Conservation (phyloP, 2,888 invertebrate genomes). For the Caenorhabditis auriculariae region DNA sequence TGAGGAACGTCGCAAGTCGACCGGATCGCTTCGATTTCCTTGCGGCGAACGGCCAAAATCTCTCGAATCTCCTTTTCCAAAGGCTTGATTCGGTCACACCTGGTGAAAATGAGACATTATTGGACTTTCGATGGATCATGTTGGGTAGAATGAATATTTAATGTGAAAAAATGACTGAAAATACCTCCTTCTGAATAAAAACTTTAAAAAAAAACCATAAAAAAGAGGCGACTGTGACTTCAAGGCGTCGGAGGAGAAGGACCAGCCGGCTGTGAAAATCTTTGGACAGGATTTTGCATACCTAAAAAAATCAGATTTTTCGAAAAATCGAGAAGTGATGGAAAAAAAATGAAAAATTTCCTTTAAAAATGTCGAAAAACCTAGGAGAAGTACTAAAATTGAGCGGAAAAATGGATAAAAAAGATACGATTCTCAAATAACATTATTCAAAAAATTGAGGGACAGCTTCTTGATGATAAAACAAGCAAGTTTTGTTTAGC, state of each 20-base stretch:
- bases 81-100: conserved; percentile 43
- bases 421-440: too few relatives aligned
- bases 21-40: conserved; percentile 14
- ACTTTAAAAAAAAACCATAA: conserved; percentile 65
- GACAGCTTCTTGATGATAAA: too few relatives aligned
- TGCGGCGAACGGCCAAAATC: conserved; percentile 17
- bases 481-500: too few relatives aligned
- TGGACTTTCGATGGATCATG: background rate
- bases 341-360: too few relatives aligned
- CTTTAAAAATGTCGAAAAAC: too few relatives aligned
- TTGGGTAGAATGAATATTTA: too few relatives aligned
- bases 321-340: background rate
- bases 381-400: too few relatives aligned
- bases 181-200: too few relatives aligned
- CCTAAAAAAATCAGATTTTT: conserved; percentile 3
- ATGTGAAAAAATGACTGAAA: too few relatives aligned
- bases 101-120: background rate
- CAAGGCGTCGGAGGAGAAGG: conserved; percentile 84
- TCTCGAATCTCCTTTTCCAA: conserved; percentile 38
- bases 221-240: conserved; percentile 94
- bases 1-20: conserved; percentile 20
- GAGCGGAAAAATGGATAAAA: too few relatives aligned
- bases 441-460: too few relatives aligned
- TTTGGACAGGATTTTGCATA: conserved; percentile 18
- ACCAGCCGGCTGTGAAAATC: conserved; percentile 37